These are phyloP conservation scores for Rhamnusium bicolor DNA, from an alignment of 2,888 invertebrate genomes.

Conservation along the genomic window DNA sequence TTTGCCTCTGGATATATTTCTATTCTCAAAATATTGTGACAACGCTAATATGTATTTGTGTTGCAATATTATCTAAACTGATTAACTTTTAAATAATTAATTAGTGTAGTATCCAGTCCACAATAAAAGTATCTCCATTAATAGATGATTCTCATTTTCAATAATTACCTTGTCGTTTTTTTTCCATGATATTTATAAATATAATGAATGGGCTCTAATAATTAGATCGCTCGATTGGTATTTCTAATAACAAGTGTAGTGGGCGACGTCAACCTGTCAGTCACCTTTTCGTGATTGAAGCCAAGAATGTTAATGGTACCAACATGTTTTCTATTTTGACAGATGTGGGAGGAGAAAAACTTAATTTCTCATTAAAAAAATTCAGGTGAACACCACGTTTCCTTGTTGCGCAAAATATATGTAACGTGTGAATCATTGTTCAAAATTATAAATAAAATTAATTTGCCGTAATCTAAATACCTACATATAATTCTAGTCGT, in stretches of 20 bases:
- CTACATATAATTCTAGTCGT: background rate
- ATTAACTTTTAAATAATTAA: background rate
- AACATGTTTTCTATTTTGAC: conserved; percentile 39
- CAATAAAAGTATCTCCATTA: background rate
- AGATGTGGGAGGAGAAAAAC: conserved; percentile 42
- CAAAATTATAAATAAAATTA: background rate
- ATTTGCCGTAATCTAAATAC: background rate
- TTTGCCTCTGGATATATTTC: background rate
- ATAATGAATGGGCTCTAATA: conserved; percentile 18
- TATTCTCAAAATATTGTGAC: background rate
- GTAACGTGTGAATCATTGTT: conserved; percentile 8
- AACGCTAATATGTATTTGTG: background rate
- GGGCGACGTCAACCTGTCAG: conserved; percentile 35
- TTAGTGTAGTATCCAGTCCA: background rate
- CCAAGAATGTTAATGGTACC: conserved; percentile 44
- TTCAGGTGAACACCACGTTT: conserved; percentile 21
- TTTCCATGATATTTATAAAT: conserved; percentile 4
- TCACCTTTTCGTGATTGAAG: conserved; percentile 31
- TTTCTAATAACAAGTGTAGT: conserved; percentile 22
- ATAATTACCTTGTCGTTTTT: conserved; percentile 13
- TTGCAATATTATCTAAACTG: background rate
- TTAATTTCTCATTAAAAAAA: conserved; percentile 33
- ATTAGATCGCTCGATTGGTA: conserved; percentile 24
- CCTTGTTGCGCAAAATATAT: conserved; percentile 24
- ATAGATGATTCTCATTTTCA: conserved; percentile 3